Percentiles rank a stretch among this genome's conserved stretches.
Conservation (phyloP, 2,797 vertebrate genomes). For the Heterohyrax brucei region DNA sequence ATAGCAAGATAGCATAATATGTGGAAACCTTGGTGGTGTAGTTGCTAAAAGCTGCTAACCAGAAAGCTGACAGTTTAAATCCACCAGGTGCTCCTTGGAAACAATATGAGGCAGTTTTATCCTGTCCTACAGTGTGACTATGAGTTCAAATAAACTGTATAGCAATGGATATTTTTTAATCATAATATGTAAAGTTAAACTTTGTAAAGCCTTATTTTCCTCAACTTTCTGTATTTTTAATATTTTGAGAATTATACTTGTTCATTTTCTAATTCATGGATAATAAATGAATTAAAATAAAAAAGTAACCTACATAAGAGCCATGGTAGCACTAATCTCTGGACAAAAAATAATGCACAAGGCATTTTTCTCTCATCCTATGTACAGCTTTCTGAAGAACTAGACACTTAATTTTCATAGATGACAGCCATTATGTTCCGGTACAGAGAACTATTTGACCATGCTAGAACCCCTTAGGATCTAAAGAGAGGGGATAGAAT, state of each 20-base stretch:
- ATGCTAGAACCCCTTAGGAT: neutral
- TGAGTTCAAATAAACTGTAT: too few species aligned
- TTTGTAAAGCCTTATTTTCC: neutral
- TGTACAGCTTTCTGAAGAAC: neutral
- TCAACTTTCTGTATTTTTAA: neutral
- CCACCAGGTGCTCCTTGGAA: too few species aligned
- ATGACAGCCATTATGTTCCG: neutral
- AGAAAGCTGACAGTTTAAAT: too few species aligned
- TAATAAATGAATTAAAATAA: slow-evolving; percentile 23
- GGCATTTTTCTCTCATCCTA: neutral
- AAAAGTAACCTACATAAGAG: neutral
- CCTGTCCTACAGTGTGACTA: too few species aligned
- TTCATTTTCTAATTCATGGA: neutral
- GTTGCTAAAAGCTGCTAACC: too few species aligned
- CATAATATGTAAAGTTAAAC: neutral
- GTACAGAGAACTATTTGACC: neutral
- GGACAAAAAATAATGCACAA: neutral
- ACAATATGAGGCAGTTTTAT: too few species aligned
- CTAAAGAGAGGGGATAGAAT: neutral
- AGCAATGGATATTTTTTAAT: too few species aligned
- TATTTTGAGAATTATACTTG: neutral
- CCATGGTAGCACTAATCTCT: neutral
- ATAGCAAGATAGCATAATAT: too few species aligned
- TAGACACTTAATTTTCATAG: neutral
- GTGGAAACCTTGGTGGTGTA: too few species aligned